Conservation (phyloP, 2,797 vertebrate genomes). For the Eremophila alpestris region DNA sequence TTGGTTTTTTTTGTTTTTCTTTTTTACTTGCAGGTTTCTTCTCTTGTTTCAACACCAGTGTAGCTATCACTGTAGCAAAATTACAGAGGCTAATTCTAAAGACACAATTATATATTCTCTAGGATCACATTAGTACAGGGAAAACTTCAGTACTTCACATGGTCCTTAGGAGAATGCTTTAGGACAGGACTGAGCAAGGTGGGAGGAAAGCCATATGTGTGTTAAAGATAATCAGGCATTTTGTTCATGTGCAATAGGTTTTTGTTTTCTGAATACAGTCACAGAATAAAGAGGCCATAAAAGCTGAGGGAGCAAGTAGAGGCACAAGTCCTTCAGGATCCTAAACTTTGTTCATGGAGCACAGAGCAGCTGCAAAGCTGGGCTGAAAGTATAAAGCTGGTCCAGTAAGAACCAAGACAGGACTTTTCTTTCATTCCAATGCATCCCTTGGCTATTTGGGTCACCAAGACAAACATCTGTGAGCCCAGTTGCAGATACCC, state of each 20-base stretch:
- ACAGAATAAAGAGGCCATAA: neutral
- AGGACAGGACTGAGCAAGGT: neutral
- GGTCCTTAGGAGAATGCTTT: neutral
- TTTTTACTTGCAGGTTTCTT: neutral
- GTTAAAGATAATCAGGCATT: neutral
- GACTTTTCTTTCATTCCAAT: neutral
- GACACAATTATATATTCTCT: neutral
- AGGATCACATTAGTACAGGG: neutral
- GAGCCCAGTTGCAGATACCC: neutral
- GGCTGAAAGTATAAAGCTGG: neutral
- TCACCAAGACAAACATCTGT: neutral
- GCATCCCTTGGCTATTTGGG: neutral
- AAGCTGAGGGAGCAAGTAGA: neutral
- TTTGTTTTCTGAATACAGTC: neutral
- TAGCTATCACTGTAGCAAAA: neutral
- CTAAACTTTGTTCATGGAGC: neutral
- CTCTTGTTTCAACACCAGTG: neutral
- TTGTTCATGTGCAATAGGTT: neutral
- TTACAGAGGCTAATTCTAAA: neutral
- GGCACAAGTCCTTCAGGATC: neutral
- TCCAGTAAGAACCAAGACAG: accelerated
- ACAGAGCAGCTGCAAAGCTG: neutral
- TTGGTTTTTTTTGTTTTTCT: neutral
- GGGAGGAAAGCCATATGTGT: neutral
- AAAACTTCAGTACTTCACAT: neutral